Evolutionary conservation across 2,888 invertebrate genomes (phyloP).

Genomic region (Panorpa germanica): DNA sequence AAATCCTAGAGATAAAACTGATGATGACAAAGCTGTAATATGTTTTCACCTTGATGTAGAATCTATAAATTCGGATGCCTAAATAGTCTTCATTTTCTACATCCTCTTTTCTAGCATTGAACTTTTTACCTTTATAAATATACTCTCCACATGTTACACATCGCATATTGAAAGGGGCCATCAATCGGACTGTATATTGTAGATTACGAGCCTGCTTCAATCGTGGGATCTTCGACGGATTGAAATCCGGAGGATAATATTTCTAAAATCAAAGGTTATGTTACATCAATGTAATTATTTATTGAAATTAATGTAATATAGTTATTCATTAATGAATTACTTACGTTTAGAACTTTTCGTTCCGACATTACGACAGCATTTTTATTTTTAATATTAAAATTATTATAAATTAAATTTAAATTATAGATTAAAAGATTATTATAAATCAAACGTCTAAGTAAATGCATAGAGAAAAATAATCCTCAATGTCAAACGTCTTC

Average conservation of each 20-base stretch:
- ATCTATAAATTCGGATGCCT: conserved; percentile 91
- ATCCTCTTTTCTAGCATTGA: conserved; percentile 97
- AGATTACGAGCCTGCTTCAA: conserved; percentile 90
- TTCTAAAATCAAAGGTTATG: conserved; percentile 51
- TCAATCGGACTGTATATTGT: conserved; percentile 92
- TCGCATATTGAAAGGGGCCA: conserved; percentile 99
- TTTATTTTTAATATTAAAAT: no score
- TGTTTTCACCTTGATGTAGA: conserved; percentile 74
- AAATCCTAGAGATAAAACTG: no score
- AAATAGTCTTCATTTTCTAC: conserved; percentile 95
- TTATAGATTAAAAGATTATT: no score
- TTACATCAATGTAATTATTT: no score
- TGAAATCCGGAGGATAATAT: conserved; percentile 99
- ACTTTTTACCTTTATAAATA: conserved; percentile 99
- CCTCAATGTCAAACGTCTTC: no score
- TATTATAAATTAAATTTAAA: no score
- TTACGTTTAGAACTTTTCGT: conserved; percentile 82
- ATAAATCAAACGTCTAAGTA: no score
- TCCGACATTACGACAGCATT: no score
- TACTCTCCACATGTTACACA: conserved; percentile 99
- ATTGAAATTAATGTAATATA: conserved; percentile 5
- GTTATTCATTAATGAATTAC: conserved; percentile 23
- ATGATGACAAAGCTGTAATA: no score
- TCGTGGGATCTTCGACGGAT: conserved; percentile 97
- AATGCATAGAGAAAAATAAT: no score